These are phyloP conservation scores for Drosophila greeni DNA, from an alignment of 2,888 invertebrate genomes.

Conservation along the genomic window DNA sequence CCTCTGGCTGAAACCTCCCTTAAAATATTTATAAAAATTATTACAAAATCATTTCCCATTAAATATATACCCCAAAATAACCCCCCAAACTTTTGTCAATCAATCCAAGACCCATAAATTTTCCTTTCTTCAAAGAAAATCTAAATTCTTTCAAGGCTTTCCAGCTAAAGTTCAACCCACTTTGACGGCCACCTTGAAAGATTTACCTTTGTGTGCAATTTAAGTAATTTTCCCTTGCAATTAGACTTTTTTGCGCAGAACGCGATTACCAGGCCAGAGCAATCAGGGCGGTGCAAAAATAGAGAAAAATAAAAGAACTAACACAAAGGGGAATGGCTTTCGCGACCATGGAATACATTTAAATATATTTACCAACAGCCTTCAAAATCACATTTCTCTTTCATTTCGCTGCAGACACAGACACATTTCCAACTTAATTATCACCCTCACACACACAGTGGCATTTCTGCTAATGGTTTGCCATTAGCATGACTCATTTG, in stretches of 20 bases:
- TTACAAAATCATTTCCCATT: not conserved
- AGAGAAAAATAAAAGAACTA: slow-evolving; percentile 11
- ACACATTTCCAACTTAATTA: slow-evolving; percentile 63
- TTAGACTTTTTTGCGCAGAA: slow-evolving; percentile 64
- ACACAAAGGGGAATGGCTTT: slow-evolving; percentile 37
- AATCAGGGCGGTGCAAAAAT: slow-evolving; percentile 42
- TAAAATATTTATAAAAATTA: not conserved
- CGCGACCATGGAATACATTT: slow-evolving; percentile 56
- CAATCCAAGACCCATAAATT: not conserved
- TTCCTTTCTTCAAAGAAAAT: not conserved
- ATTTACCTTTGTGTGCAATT: slow-evolving; percentile 37
- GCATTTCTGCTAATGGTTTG: slow-evolving; percentile 71
- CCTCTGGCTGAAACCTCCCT: not conserved
- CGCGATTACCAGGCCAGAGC: slow-evolving; percentile 14
- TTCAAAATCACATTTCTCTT: slow-evolving; percentile 70
- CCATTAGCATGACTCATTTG: slow-evolving; percentile 74
- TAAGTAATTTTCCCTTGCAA: slow-evolving; percentile 59
- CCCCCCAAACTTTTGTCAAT: slow-evolving; percentile 4
- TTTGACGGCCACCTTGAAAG: slow-evolving; percentile 45
- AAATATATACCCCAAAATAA: not conserved
- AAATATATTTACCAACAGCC: slow-evolving; percentile 71
- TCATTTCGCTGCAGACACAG: slow-evolving; percentile 45
- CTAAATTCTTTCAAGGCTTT: slow-evolving; percentile 11
- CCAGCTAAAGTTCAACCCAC: slow-evolving; percentile 1
- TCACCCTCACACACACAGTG: slow-evolving; percentile 46